phyloP scores from a whole-genome alignment of 2,797 vertebrate species.

The Craterocephalus amniculus region DNA sequence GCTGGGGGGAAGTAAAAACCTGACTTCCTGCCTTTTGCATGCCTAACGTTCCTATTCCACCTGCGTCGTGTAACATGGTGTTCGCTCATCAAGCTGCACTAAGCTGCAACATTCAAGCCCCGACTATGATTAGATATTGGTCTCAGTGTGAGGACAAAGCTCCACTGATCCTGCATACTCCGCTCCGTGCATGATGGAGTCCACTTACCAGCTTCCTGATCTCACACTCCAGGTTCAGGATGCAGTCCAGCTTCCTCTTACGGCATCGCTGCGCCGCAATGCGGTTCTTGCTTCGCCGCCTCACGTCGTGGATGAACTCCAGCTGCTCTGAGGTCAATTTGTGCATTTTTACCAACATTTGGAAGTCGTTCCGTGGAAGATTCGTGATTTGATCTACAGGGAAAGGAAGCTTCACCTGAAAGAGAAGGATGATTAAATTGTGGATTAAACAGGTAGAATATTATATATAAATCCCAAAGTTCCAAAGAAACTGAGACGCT shows the following conservation, averaged over 20 bases:
- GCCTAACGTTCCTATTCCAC: too few species aligned
- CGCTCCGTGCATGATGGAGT: too few species aligned
- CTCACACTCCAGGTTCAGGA: constrained; percentile 98
- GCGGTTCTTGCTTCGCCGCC: constrained; percentile 95
- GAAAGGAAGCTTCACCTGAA: constrained; percentile 97
- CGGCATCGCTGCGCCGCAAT: constrained; percentile 97
- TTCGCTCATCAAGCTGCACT: too few species aligned
- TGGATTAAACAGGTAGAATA: background rate
- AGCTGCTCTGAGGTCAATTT: constrained; percentile 98
- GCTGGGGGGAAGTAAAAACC: too few species aligned
- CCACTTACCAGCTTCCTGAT: constrained; percentile 94
- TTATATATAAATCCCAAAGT: too few species aligned
- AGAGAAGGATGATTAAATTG: constrained; percentile 9
- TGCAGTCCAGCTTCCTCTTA: constrained; percentile 98
- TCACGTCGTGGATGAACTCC: constrained; percentile 96
- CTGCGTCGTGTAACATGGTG: too few species aligned
- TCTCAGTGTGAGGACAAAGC: too few species aligned
- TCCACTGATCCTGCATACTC: too few species aligned
- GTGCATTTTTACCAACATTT: constrained; percentile 99
- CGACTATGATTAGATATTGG: too few species aligned
- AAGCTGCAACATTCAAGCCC: too few species aligned
- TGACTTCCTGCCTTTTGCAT: too few species aligned
- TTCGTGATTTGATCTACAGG: constrained; percentile 99
- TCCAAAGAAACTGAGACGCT: too few species aligned
- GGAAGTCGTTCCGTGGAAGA: constrained; percentile 99